phyloP scores from a whole-genome alignment of 2,113 vertebrate genomes.

The Seriola dumerili region DNA sequence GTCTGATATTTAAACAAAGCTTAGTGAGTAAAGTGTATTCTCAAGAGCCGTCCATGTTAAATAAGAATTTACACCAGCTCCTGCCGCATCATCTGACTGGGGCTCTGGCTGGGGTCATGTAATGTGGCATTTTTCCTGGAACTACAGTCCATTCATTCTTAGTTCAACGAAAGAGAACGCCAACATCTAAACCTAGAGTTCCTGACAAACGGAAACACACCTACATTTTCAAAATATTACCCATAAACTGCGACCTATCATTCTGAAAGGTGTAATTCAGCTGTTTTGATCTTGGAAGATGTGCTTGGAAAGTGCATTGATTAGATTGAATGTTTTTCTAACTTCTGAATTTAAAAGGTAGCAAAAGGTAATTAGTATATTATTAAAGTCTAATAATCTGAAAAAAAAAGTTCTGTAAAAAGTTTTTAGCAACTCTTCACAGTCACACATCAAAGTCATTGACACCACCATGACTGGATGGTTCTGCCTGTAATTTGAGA shows the following conservation, averaged over 20 bases:
- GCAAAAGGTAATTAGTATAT: background rate
- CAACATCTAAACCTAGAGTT: background rate
- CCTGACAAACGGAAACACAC: background rate
- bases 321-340: background rate
- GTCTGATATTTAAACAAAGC: background rate
- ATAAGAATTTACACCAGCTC: background rate
- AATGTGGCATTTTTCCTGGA: constrained; percentile 6
- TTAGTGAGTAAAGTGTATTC: background rate
- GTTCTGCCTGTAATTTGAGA: background rate
- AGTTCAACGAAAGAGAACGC: background rate
- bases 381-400: too few relatives aligned
- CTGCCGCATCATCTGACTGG: background rate
- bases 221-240: too few relatives aligned
- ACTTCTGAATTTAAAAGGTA: too few relatives aligned
- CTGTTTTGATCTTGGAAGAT: background rate
- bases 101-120: background rate
- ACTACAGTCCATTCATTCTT: constrained; percentile 22
- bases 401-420: background rate
- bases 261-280: background rate
- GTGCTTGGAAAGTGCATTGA: background rate
- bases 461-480: too few relatives aligned
- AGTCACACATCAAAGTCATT: too few relatives aligned
- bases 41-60: background rate
- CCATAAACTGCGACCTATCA: background rate
- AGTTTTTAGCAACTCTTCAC: background rate